phyloP scores from a whole-genome alignment of 2,888 invertebrate species.

The Cinara cedri region DNA sequence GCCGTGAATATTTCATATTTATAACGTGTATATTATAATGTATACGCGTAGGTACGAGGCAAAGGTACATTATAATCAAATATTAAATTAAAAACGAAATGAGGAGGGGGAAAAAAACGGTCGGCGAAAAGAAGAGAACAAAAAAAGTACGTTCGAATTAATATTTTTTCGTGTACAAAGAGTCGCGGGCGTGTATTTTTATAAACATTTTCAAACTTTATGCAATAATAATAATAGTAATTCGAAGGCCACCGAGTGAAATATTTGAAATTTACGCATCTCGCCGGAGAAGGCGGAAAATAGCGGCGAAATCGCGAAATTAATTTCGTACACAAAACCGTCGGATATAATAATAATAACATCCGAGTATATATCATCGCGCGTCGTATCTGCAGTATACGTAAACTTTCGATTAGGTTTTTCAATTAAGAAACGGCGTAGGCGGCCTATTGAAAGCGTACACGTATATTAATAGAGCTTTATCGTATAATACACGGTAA shows the following conservation, averaged over 20 bases:
- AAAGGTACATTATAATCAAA: neutral
- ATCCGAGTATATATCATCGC: too few relatives aligned
- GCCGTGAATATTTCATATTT: too few relatives aligned
- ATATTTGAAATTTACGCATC: constrained; percentile 10
- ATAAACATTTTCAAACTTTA: neutral
- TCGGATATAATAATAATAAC: neutral
- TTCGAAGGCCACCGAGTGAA: neutral
- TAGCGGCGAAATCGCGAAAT: neutral
- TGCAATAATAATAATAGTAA: neutral
- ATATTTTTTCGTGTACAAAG: neutral
- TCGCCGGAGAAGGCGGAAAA: neutral
- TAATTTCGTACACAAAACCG: neutral
- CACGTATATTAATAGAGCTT: neutral
- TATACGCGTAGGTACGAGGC: too few relatives aligned
- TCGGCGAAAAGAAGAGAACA: neutral
- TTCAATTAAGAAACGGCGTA: constrained; percentile 10
- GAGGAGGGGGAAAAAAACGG: neutral
- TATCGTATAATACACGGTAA: constrained; percentile 9
- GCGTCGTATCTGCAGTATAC: too few relatives aligned
- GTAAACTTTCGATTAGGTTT: constrained; percentile 7
- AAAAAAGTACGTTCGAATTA: too few relatives aligned
- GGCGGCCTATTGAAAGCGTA: too few relatives aligned
- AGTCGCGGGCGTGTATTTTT: neutral
- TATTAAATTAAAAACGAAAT: neutral
- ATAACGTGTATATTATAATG: too few relatives aligned